Conservation (phyloP, 2,113 vertebrate genomes). For the Lagenorhynchus albirostris region DNA sequence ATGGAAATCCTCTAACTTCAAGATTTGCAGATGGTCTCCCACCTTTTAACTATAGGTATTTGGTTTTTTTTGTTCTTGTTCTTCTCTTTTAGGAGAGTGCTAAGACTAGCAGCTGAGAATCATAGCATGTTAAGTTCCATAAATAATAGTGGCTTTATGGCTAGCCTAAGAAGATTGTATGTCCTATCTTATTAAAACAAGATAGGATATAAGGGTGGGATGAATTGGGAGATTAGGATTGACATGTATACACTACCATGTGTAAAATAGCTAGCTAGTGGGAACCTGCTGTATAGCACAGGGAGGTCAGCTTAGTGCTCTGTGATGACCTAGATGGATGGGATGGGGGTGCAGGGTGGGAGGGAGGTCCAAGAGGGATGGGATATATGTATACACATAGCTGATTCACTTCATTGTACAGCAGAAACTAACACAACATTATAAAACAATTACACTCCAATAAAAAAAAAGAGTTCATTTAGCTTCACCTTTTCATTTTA, state of each 20-base stretch:
- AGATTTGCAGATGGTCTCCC: conserved; percentile 94
- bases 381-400: too few species aligned
- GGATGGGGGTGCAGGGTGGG: too few species aligned
- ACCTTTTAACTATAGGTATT: conserved; percentile 94
- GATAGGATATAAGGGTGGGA: background rate
- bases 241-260: too few species aligned
- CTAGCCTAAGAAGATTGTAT: background rate
- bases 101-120: background rate
- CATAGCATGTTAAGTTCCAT: background rate
- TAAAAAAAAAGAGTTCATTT: background rate
- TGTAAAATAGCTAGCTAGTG: too few species aligned
- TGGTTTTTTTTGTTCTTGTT: background rate
- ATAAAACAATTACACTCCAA: too few species aligned
- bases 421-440: too few species aligned
- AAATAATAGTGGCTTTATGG: background rate
- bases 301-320: too few species aligned
- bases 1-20: conserved; percentile 93
- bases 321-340: too few species aligned
- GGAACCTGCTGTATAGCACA: too few species aligned
- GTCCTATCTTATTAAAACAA: background rate
- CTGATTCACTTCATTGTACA: too few species aligned
- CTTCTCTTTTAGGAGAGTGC: background rate
- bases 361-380: too few species aligned
- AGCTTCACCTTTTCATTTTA: background rate
- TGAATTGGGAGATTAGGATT: too few species aligned